These are phyloP conservation scores for Cuniculus paca DNA, from an alignment of 2,797 vertebrate species.

Conservation along the genomic window DNA sequence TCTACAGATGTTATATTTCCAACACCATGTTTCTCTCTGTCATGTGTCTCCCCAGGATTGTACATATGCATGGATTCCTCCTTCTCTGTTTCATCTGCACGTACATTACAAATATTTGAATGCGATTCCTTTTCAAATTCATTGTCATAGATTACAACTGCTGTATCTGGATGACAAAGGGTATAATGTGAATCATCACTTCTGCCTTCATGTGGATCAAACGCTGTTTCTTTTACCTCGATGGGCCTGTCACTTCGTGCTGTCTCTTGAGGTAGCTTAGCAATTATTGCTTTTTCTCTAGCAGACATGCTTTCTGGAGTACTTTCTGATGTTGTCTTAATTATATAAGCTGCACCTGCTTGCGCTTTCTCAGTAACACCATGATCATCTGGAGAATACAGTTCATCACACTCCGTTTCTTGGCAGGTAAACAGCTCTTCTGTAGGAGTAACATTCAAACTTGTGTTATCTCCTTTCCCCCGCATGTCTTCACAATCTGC, in stretches of 20 bases:
- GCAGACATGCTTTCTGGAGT: constrained; percentile 89
- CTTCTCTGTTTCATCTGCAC: constrained; percentile 83
- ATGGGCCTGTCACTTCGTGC: constrained; percentile 89
- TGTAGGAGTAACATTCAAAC: constrained; percentile 68
- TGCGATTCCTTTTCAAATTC: constrained; percentile 88
- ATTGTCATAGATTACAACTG: constrained; percentile 88
- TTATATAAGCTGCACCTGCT: constrained; percentile 88
- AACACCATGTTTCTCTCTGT: constrained; percentile 79
- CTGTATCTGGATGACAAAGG: constrained; percentile 89
- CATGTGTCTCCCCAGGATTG: constrained; percentile 77
- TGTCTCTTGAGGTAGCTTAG: constrained; percentile 90
- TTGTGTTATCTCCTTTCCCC: constrained; percentile 53
- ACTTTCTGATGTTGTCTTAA: constrained; percentile 90
- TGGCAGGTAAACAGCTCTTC: constrained; percentile 87
- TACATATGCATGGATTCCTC: constrained; percentile 81
- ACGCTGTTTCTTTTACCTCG: constrained; percentile 89
- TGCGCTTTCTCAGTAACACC: constrained; percentile 84
- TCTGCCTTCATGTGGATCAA: constrained; percentile 91
- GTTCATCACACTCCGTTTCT: constrained; percentile 84
- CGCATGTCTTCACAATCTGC: constrained; percentile 69
- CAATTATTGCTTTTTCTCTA: constrained; percentile 91
- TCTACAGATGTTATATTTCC: constrained; percentile 71
- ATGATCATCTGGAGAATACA: constrained; percentile 85
- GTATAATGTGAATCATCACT: constrained; percentile 89
- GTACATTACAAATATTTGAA: constrained; percentile 88